phyloP scores from a whole-genome alignment of 2,888 invertebrate species.

The Leptinotarsa tumamoca region DNA sequence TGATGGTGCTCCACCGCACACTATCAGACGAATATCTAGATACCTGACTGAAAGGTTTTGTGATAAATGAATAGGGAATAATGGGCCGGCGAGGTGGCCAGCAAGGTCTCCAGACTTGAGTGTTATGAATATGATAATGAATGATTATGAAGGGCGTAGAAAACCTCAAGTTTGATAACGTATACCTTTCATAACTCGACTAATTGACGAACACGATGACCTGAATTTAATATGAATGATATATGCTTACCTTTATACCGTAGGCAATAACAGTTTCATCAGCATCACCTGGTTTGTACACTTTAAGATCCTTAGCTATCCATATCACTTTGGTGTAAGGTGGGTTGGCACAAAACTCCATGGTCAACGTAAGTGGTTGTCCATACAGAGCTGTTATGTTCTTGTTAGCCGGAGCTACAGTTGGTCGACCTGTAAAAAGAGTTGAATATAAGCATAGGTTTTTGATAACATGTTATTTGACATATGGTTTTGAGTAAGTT shows the following conservation, averaged over 20 bases:
- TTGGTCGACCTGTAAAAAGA: constrained; percentile 73
- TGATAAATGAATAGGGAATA: no score
- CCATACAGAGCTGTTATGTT: constrained; percentile 78
- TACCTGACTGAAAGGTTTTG: no score
- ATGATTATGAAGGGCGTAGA: no score
- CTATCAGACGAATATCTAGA: no score
- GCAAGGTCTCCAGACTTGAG: no score
- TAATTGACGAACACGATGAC: no score
- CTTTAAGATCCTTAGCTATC: constrained; percentile 71
- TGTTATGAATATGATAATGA: no score
- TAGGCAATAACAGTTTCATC: constrained; percentile 68
- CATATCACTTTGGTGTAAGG: constrained; percentile 74
- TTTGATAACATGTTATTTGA: neutral
- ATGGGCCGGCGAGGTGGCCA: no score
- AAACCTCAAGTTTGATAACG: no score
- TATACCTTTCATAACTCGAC: no score
- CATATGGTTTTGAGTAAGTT: neutral
- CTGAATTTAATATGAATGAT: neutral
- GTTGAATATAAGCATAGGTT: neutral
- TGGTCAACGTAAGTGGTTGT: constrained; percentile 75
- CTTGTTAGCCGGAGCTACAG: constrained; percentile 74
- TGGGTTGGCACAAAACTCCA: constrained; percentile 84
- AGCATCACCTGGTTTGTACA: constrained; percentile 70
- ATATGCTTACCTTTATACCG: constrained; percentile 67
- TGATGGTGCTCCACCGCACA: no score